Evolutionary conservation across 2,113 vertebrate genomes (phyloP).

Genomic region (Pangasianodon gigas): DNA sequence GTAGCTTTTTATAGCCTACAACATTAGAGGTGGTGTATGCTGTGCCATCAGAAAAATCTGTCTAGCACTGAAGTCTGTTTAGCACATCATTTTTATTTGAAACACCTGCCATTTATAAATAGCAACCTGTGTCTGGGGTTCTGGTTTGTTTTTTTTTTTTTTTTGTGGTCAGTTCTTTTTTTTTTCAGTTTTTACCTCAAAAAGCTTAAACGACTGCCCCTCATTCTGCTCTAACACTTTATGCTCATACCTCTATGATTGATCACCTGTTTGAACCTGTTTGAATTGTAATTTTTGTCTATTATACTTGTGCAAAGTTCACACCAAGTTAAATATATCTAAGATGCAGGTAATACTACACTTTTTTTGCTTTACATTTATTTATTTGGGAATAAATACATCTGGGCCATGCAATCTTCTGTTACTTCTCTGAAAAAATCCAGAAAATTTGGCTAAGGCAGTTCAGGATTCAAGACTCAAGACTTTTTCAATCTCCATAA

Average conservation of each 20-base stretch:
- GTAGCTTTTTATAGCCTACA: neutral
- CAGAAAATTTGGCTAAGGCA: neutral
- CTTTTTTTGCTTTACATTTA: neutral
- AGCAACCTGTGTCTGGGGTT: neutral
- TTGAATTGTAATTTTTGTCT: neutral
- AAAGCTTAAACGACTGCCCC: neutral
- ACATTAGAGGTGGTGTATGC: neutral
- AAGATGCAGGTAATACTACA: neutral
- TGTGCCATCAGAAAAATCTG: neutral
- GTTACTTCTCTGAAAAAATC: neutral
- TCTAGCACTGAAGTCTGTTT: neutral
- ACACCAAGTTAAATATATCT: neutral
- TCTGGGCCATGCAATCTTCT: neutral
- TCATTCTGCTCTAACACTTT: neutral
- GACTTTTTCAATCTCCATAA: neutral
- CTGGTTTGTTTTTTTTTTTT: neutral
- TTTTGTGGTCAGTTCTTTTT: too few species aligned
- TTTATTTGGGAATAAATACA: neutral
- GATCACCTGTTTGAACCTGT: neutral
- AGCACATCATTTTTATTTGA: neutral
- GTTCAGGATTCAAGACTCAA: neutral
- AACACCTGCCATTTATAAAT: neutral
- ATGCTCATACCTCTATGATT: neutral
- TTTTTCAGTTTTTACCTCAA: neutral
- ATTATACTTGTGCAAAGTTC: neutral